Percentiles rank a stretch among this genome's conserved stretches.
Evolutionary conservation across 2,888 invertebrate species (phyloP).

Genomic region (Cheilosia pagana): DNA sequence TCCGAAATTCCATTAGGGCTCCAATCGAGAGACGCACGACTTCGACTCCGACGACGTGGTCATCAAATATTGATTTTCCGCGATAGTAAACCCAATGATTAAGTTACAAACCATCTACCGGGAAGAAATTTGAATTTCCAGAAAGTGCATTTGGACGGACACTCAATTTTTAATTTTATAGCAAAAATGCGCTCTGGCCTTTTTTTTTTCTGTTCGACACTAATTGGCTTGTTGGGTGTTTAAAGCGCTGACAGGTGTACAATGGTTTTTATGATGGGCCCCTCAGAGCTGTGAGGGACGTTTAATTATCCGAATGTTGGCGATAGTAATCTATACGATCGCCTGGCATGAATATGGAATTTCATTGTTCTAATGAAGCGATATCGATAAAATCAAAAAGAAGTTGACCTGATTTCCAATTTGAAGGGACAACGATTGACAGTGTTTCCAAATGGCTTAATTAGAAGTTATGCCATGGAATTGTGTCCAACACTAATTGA

Average conservation of each 20-base stretch:
- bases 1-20: conserved; percentile 60
- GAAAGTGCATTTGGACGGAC: conserved; percentile 12
- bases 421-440: background rate
- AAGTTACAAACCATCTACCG: conserved; percentile 43
- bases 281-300: background rate
- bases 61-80: conserved; percentile 64
- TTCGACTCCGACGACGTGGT: conserved; percentile 35
- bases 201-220: conserved; percentile 20
- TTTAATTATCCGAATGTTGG: conserved; percentile 2
- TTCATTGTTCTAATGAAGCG: conserved; percentile 48
- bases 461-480: conserved; percentile 43
- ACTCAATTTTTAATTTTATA: no score
- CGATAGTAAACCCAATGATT: conserved; percentile 54
- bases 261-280: background rate
- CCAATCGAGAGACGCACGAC: conserved; percentile 34
- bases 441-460: conserved; percentile 44
- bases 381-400: conserved; percentile 54
- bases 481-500: conserved; percentile 38
- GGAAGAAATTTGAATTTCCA: conserved; percentile 32
- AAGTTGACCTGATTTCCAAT: conserved; percentile 53
- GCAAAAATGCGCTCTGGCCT: conserved; percentile 17
- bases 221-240: conserved; percentile 51
- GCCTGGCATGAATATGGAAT: conserved; percentile 43
- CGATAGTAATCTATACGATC: conserved; percentile 39
- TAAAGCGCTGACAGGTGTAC: conserved; percentile 41